Percentiles rank a stretch among this genome's conserved stretches.
These are phyloP conservation scores for Lagria hirta DNA, from an alignment of 2,888 invertebrate species.

Conservation along the genomic window DNA sequence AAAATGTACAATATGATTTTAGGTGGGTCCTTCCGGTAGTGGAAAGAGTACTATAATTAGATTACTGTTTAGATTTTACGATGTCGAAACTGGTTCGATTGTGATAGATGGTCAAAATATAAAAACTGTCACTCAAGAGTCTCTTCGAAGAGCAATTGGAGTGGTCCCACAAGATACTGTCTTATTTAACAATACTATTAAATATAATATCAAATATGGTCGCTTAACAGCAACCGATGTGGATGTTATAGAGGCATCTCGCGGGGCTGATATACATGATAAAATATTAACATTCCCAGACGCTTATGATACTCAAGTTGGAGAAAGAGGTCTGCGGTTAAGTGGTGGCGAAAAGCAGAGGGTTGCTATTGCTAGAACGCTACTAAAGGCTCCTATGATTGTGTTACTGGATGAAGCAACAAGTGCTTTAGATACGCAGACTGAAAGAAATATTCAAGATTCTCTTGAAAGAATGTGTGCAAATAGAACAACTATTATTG, in stretches of 20 bases:
- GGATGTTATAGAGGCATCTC: conserved; percentile 86
- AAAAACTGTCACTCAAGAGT: conserved; percentile 79
- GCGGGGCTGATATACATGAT: conserved; percentile 92
- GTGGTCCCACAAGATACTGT: conserved; percentile 98
- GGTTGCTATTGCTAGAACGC: conserved; percentile 93
- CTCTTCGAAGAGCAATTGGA: conserved; percentile 81
- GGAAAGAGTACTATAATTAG: conserved; percentile 97
- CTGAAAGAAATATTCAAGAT: conserved; percentile 86
- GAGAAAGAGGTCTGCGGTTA: conserved; percentile 90
- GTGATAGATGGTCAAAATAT: conserved; percentile 89
- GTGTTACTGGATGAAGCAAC: conserved; percentile 95
- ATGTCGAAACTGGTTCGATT: conserved; percentile 85
- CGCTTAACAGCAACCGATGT: conserved; percentile 73
- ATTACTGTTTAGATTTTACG: conserved; percentile 93
- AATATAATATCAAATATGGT: conserved; percentile 94
- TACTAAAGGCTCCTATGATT: conserved; percentile 88
- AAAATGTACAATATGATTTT: conserved; percentile 25
- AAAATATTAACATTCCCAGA: conserved; percentile 90
- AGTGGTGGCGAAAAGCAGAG: conserved; percentile 98
- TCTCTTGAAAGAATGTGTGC: conserved; percentile 75
- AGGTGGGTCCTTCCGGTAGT: conserved; percentile 87
- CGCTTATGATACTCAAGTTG: conserved; percentile 85
- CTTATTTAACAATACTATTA: conserved; percentile 89
- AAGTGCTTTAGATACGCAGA: conserved; percentile 92
- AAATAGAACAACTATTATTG: conserved; percentile 88